These are phyloP conservation scores for Pseudomyrmex flavicornis DNA, from an alignment of 1,140 invertebrate species.

Conservation along the genomic window DNA sequence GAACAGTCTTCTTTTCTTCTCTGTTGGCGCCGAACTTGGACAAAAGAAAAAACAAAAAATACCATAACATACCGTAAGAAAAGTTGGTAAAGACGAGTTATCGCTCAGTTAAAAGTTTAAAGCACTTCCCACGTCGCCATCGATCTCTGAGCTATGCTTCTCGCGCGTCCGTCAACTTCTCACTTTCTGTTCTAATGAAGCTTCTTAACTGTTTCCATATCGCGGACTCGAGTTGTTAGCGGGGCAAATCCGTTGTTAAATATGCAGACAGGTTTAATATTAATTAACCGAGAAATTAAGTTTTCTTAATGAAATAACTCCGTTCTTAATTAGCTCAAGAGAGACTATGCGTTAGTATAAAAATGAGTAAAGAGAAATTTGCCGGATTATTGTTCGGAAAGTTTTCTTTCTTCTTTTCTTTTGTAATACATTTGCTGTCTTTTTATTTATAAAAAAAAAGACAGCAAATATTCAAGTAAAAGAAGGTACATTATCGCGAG, in stretches of 20 bases:
- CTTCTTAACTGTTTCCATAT: neutral
- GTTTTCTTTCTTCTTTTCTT: too few species aligned
- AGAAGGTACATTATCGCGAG: too few species aligned
- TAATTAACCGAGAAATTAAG: neutral
- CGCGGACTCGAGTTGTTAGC: neutral
- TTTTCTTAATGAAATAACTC: too few species aligned
- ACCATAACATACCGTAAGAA: neutral
- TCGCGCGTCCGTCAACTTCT: neutral
- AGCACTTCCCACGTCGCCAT: neutral
- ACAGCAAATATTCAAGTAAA: too few species aligned
- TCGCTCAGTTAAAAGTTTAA: slow-evolving; percentile 26
- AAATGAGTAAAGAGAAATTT: too few species aligned
- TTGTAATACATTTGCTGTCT: too few species aligned
- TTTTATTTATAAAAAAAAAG: too few species aligned
- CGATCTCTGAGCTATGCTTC: slow-evolving; percentile 17
- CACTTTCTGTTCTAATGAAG: slow-evolving; percentile 5
- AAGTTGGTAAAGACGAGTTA: neutral
- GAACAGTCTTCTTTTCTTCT: neutral
- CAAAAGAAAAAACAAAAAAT: neutral
- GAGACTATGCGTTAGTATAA: too few species aligned
- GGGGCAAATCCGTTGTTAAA: slow-evolving; percentile 1
- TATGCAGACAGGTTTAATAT: neutral
- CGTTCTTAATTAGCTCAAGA: too few species aligned
- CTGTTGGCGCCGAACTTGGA: neutral
- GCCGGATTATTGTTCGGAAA: too few species aligned